phyloP scores from a whole-genome alignment of 2,888 invertebrate genomes.

The Tineola bisselliella region DNA sequence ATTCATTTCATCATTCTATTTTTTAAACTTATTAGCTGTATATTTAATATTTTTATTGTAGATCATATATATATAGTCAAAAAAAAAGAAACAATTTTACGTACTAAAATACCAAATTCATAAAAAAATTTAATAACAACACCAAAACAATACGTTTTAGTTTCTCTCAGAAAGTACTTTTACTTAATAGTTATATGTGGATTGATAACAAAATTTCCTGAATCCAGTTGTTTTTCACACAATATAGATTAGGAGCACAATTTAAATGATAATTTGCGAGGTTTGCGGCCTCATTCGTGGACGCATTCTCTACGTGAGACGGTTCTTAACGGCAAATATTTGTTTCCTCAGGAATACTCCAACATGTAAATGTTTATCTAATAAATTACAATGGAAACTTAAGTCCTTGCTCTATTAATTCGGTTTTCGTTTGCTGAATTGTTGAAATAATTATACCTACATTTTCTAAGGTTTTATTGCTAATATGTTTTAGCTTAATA shows the following conservation, averaged over 20 bases:
- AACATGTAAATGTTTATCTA: neutral
- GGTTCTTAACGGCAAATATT: neutral
- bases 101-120: no score
- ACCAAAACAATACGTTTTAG: no score
- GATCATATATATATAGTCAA: no score
- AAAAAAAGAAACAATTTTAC: no score
- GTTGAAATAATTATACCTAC: neutral
- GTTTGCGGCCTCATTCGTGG: conserved; percentile 2
- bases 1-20: no score
- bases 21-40: no score
- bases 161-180: no score
- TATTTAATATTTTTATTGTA: no score
- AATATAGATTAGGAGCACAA: conserved; percentile 2
- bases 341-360: neutral
- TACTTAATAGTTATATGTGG: no score
- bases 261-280: conserved; percentile 2
- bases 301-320: neutral
- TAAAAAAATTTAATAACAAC: no score
- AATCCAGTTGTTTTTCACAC: neutral
- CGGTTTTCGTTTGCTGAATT: neutral
- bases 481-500: no score
- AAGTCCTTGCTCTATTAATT: neutral
- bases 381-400: neutral
- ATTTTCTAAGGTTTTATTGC: no score
- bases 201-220: neutral